Percentiles rank a stretch among this genome's conserved stretches.
phyloP scores from a whole-genome alignment of 2,888 invertebrate species.

The Diloba caeruleocephala region DNA sequence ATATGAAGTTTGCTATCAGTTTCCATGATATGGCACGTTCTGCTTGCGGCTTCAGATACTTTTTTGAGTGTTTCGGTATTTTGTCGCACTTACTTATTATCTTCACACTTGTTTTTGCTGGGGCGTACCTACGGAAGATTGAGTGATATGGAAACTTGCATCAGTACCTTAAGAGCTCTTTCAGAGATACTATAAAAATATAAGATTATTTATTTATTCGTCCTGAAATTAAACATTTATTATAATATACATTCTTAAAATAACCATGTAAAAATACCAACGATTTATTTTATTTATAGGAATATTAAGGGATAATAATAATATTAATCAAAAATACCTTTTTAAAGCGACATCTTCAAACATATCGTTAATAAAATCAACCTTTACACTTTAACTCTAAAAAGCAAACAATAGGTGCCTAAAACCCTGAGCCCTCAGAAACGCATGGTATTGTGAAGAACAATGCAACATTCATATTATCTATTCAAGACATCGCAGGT shows the following conservation, averaged over 20 bases:
- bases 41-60: constrained; percentile 53
- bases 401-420: constrained; percentile 49
- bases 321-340: constrained; percentile 3
- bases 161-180: not conserved
- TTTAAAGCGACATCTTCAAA: constrained; percentile 6
- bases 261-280: too few relatives aligned
- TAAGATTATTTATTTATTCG: not conserved
- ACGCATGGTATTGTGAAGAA: constrained; percentile 57
- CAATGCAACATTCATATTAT: constrained; percentile 67
- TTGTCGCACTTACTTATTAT: constrained; percentile 45
- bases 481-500: constrained; percentile 71
- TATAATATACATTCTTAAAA: too few relatives aligned
- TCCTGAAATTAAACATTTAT: not conserved
- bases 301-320: too few relatives aligned
- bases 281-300: too few relatives aligned
- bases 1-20: constrained; percentile 71
- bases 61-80: constrained; percentile 55
- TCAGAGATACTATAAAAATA: too few relatives aligned
- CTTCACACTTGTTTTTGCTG: constrained; percentile 31
- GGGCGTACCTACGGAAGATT: constrained; percentile 27
- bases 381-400: constrained; percentile 26
- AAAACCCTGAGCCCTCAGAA: constrained; percentile 48
- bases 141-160: constrained; percentile 12
- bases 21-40: constrained; percentile 76
- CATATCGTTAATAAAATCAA: constrained; percentile 45